Evolutionary conservation across 2,797 vertebrate species (phyloP).

Genomic region (Sebastes melanostomus): DNA sequence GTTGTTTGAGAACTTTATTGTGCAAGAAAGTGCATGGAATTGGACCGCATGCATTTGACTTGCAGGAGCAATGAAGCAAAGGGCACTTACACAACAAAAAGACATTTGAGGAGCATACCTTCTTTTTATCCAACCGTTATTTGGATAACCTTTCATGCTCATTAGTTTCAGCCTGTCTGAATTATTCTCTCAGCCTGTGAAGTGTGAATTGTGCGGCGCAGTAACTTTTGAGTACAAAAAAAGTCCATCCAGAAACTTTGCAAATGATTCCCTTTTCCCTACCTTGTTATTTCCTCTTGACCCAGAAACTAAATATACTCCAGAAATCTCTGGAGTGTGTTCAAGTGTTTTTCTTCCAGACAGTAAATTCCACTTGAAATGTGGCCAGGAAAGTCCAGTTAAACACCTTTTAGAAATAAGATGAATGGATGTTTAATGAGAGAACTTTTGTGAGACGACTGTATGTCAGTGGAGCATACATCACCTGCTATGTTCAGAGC

Average conservation of each 20-base stretch:
- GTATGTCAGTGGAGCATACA: neutral
- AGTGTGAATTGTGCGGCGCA: neutral
- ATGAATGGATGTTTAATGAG: neutral
- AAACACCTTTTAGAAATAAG: neutral
- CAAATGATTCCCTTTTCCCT: conserved; percentile 8
- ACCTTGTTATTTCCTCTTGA: conserved; percentile 48
- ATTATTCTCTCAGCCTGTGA: neutral
- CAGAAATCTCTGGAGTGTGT: conserved; percentile 12
- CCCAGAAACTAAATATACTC: conserved; percentile 48
- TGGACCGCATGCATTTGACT: neutral
- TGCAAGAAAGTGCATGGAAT: neutral
- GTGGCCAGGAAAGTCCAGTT: neutral
- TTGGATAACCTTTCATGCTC: conserved; percentile 16
- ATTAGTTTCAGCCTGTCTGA: conserved; percentile 22
- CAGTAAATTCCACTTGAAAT: conserved; percentile 6
- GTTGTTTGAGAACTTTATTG: neutral
- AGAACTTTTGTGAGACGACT: neutral
- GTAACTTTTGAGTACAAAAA: conserved; percentile 6
- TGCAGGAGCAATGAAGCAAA: neutral
- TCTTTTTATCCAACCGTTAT: neutral
- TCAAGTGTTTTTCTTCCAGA: conserved; percentile 1
- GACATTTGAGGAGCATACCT: neutral
- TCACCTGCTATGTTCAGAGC: conserved; percentile 9
- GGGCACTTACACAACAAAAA: neutral
- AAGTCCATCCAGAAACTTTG: conserved; percentile 17